These are phyloP conservation scores for Amazona vittata DNA, from an alignment of 2,113 vertebrate genomes.

Conservation along the genomic window DNA sequence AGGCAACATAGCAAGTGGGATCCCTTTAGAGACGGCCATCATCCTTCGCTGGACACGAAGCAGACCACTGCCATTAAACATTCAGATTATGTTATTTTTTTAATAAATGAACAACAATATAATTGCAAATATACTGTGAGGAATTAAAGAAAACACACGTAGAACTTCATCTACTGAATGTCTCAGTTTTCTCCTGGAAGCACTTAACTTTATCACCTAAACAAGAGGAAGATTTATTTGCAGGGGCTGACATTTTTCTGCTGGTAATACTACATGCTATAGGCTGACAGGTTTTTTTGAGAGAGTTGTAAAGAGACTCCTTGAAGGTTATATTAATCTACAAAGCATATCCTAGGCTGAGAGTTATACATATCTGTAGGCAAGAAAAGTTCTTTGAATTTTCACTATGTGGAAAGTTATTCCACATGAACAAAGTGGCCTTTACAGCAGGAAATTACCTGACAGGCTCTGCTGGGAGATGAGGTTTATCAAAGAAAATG, in stretches of 20 bases:
- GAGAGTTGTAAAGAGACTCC: conserved; percentile 8
- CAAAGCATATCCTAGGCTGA: neutral
- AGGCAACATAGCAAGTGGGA: neutral
- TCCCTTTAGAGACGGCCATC: neutral
- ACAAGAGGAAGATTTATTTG: neutral
- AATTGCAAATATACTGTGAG: neutral
- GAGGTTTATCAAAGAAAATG: conserved; percentile 10
- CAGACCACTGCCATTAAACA: neutral
- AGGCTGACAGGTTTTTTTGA: neutral
- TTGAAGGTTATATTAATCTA: conserved; percentile 44
- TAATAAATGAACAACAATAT: neutral
- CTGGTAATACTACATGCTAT: neutral
- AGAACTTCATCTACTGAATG: neutral
- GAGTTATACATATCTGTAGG: conserved; percentile 15
- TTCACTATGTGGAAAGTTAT: neutral
- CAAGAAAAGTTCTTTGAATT: neutral
- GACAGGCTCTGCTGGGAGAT: neutral
- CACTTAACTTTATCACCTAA: neutral
- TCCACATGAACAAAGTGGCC: neutral
- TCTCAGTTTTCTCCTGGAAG: neutral
- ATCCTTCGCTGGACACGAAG: neutral
- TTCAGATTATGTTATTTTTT: neutral
- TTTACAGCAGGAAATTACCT: conserved; percentile 27
- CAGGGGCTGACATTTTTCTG: conserved; percentile 27
- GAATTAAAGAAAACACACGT: neutral